Evolutionary conservation across 2,113 vertebrate genomes (phyloP).

Genomic region (Geococcyx californianus): DNA sequence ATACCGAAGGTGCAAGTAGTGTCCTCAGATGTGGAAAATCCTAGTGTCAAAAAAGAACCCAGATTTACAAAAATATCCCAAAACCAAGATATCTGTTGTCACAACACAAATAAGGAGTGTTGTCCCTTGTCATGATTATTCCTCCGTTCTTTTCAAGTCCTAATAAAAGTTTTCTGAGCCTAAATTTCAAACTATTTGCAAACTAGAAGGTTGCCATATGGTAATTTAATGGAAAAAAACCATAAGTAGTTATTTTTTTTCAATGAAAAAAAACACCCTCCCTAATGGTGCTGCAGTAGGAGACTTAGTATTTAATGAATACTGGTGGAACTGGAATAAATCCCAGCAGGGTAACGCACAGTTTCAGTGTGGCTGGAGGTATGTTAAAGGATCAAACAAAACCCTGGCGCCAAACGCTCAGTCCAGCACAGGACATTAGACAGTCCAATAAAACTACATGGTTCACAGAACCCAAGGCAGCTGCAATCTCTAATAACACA

Average conservation of each 20-base stretch:
- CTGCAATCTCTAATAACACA: conserved; percentile 75
- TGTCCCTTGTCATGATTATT: neutral
- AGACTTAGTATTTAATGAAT: neutral
- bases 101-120: neutral
- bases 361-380: neutral
- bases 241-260: neutral
- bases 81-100: neutral
- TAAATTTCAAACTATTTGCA: neutral
- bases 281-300: neutral
- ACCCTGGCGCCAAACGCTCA: conserved; percentile 24
- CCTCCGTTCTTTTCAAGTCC: no score
- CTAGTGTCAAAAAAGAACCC: neutral
- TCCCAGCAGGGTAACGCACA: neutral
- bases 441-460: conserved; percentile 67
- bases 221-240: neutral
- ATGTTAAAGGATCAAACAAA: neutral
- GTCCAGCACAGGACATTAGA: conserved; percentile 58
- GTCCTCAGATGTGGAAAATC: neutral
- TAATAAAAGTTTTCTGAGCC: neutral
- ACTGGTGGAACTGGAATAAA: neutral
- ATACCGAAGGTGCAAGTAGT: neutral
- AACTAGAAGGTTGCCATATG: neutral
- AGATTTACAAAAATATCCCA: neutral
- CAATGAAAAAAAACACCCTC: neutral
- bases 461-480: conserved; percentile 70